Conservation (phyloP, 2,113 vertebrate species). For the Psophia crepitans region DNA sequence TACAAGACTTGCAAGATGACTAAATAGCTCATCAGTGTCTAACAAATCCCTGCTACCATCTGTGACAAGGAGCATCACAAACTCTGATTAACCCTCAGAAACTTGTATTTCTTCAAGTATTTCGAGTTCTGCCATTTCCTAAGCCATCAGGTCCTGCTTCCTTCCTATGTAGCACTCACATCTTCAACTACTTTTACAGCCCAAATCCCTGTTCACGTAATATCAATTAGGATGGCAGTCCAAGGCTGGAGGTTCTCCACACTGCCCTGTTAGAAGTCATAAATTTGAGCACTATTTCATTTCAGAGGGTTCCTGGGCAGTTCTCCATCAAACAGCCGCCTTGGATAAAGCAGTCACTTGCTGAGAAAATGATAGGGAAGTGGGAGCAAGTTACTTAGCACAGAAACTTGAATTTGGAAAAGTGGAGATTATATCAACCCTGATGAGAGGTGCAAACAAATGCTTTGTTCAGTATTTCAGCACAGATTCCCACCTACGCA, state of each 20-base stretch:
- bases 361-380: not conserved
- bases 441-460: not conserved
- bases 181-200: not conserved
- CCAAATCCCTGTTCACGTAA: not conserved
- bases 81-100: conserved; percentile 21
- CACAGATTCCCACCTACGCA: not conserved
- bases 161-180: not conserved
- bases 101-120: not conserved
- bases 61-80: conserved; percentile 22
- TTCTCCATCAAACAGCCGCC: not conserved
- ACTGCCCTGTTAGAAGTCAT: not conserved
- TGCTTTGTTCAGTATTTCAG: not conserved
- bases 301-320: not conserved
- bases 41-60: conserved; percentile 16
- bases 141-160: not conserved
- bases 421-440: not conserved
- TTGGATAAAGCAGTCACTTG: not conserved
- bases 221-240: not conserved
- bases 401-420: not conserved
- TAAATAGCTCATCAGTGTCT: conserved; percentile 52
- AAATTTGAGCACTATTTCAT: not conserved
- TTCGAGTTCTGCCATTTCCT: not conserved
- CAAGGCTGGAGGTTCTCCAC: not conserved
- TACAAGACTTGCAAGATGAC: conserved; percentile 15
- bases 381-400: not conserved